These are phyloP conservation scores for Riptortus pedestris DNA, from an alignment of 1,140 invertebrate genomes.

Conservation along the genomic window DNA sequence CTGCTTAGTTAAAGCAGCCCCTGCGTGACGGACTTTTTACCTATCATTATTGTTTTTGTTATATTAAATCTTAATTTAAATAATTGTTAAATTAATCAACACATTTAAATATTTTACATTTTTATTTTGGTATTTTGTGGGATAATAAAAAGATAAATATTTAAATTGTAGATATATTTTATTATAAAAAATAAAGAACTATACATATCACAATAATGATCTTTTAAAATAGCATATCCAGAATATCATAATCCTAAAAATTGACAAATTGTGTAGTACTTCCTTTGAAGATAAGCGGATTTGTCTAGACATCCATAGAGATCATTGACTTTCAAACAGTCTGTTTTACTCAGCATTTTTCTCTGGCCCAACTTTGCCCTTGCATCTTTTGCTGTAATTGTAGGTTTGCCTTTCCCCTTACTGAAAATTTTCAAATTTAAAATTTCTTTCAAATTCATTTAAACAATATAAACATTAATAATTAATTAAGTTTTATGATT, in stretches of 20 bases:
- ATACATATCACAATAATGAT: no score
- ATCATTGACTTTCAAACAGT: conserved; percentile 60
- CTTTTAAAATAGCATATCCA: no score
- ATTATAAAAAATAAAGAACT: no score
- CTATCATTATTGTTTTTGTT: no score
- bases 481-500: background rate
- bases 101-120: no score
- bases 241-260: conserved; percentile 47
- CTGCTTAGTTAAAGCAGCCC: no score
- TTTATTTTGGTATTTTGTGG: no score
- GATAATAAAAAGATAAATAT: no score
- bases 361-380: conserved; percentile 47
- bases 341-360: conserved; percentile 49
- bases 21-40: no score
- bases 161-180: no score
- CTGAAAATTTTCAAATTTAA: conserved; percentile 39
- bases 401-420: conserved; percentile 44
- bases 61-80: no score
- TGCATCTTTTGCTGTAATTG: conserved; percentile 47
- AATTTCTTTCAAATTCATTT: background rate
- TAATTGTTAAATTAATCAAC: no score
- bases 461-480: background rate
- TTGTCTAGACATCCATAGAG: conserved; percentile 53
- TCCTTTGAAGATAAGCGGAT: conserved; percentile 41
- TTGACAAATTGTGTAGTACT: conserved; percentile 51